These are phyloP conservation scores for Agrotis clavis DNA, from an alignment of 2,888 invertebrate species.

Conservation along the genomic window DNA sequence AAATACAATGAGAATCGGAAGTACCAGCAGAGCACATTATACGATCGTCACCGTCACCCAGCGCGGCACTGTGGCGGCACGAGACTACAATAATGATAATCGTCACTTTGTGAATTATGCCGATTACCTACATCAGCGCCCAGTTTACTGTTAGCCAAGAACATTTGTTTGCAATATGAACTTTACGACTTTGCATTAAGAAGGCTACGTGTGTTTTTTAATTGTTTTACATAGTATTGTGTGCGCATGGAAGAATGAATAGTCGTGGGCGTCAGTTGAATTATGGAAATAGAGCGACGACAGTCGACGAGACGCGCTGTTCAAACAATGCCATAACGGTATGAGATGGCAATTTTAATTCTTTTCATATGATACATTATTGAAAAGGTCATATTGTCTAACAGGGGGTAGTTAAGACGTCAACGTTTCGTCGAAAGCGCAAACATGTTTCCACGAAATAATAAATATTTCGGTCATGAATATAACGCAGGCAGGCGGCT, in stretches of 20 bases:
- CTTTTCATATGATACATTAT: conserved; percentile 76
- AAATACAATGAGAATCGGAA: conserved; percentile 36
- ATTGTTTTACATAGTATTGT: conserved; percentile 63
- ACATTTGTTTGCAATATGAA: conserved; percentile 70
- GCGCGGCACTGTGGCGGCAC: too few species aligned
- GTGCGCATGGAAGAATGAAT: conserved; percentile 79
- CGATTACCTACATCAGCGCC: conserved; percentile 72
- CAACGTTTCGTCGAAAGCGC: conserved; percentile 8
- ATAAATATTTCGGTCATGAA: conserved; percentile 14
- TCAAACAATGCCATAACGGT: conserved; percentile 88
- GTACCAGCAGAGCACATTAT: conserved; percentile 28
- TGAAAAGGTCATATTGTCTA: conserved; percentile 70
- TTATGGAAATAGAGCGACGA: conserved; percentile 87
- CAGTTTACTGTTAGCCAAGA: conserved; percentile 62
- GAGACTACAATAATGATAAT: conserved; percentile 59
- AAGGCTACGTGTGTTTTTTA: conserved; percentile 60
- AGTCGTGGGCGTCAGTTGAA: conserved; percentile 82
- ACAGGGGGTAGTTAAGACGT: conserved; percentile 64
- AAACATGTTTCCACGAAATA: conserved; percentile 31
- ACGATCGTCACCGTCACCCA: conserved; percentile 33
- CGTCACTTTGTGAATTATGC: conserved; percentile 72
- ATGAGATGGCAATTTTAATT: conserved; percentile 81
- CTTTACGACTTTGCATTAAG: conserved; percentile 75
- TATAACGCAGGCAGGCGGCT: background rate
- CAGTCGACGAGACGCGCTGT: conserved; percentile 69